Evolutionary conservation across 2,797 vertebrate species (phyloP), one percentile per base, ranked within the genome.

Genomic region (Xiphophorus birchmanni): DNA sequence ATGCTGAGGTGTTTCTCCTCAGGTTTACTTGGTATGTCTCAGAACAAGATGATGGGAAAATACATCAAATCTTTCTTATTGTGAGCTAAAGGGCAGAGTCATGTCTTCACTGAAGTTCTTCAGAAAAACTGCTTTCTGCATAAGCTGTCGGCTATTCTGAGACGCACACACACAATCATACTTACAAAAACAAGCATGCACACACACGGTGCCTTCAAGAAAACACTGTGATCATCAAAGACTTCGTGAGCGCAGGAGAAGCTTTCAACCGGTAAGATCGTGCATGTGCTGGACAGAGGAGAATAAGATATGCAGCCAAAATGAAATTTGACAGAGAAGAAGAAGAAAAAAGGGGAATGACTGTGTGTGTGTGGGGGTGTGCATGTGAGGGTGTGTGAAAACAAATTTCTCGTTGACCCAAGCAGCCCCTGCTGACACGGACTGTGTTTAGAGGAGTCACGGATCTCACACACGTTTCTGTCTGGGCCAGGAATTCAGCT

Each of bases 191-290:
- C 58, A 32, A 29, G 35, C 58, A 29, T 13, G 6, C 13, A 63
- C 58, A 0, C 58, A 32, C 58, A 17, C 29, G 32, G 32, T 35
- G 18, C 58, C 56, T 60, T 60, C 56, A 29, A 35, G 60, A 63
- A 65, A 37, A 65, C 63, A 65, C 32, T 37, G 35, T 21, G 35
- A 65, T 65, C 63, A 65, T 65, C 63, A 65, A 37, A 65, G 63
- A 65, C 63, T 65, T 65, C 0, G 18, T 0, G 17, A 65, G 35
- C 7, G 17, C 18, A 10, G 32, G 32, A 37, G 60, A 65, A 37
- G 63, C 35, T 65, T 37, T 65, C 60, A 10, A 65, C 63, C 21
- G 35, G 63, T 18, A 21, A 65, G 18, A 65, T 18, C 2, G 29
- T 37, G 32, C 60, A 65, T 65, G 60, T 37, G 32, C 32, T 8